Percentiles rank a stretch among this genome's conserved stretches.
phyloP scores from a whole-genome alignment of 2,113 vertebrate species.

The Rhinogobius similis region DNA sequence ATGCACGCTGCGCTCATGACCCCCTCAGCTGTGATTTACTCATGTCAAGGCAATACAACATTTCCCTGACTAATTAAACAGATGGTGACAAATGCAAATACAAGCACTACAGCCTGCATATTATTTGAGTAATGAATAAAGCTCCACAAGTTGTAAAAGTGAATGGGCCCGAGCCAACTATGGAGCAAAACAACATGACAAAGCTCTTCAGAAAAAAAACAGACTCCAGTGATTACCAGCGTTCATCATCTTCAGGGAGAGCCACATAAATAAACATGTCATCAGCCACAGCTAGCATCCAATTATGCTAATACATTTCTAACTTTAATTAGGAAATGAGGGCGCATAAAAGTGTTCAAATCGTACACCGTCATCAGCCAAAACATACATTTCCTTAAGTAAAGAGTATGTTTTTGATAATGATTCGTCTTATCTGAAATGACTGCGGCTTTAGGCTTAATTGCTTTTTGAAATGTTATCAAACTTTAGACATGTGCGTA shows the following conservation, averaged over 20 bases:
- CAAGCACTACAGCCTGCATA: constrained; percentile 14
- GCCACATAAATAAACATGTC: constrained; percentile 57
- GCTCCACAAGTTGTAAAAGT: constrained; percentile 36
- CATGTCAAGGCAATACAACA: constrained; percentile 19
- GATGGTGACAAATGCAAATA: constrained; percentile 35
- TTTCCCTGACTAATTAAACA: constrained; percentile 21
- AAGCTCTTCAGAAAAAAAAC: constrained; percentile 25
- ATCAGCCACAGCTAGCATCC: constrained; percentile 29
- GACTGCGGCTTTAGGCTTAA: not conserved
- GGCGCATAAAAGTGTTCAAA: constrained; percentile 22
- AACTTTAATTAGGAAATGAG: constrained; percentile 51
- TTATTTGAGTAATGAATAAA: constrained; percentile 30
- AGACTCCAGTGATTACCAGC: constrained; percentile 39
- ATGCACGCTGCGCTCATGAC: not conserved
- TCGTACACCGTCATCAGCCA: constrained; percentile 16
- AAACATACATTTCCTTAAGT: constrained; percentile 23
- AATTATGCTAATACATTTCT: constrained; percentile 36
- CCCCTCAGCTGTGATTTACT: not conserved
- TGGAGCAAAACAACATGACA: constrained; percentile 39
- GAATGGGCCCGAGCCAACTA: constrained; percentile 30
- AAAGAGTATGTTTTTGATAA: constrained; percentile 13
- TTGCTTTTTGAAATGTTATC: not conserved
- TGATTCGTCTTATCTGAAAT: constrained; percentile 20
- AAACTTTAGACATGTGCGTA: constrained; percentile 1
- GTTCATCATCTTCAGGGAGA: constrained; percentile 35